These are phyloP conservation scores for Nephotettix cincticeps DNA, from an alignment of 1,140 invertebrate species.

Conservation along the genomic window DNA sequence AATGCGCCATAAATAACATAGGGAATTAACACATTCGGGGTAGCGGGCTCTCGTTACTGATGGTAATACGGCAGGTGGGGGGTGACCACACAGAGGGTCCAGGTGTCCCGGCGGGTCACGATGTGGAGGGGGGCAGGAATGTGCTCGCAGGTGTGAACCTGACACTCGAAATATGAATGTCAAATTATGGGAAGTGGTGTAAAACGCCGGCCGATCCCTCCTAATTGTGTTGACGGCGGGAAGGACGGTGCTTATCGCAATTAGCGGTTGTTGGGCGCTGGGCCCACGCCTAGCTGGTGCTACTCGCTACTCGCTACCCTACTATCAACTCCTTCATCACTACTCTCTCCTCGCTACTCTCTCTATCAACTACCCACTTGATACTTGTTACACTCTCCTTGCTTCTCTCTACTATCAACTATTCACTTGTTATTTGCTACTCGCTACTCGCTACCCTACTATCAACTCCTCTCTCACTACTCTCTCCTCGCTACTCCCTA, in stretches of 20 bases:
- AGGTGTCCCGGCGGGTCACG: neutral
- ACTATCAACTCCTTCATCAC: too few species aligned
- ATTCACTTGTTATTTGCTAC: too few species aligned
- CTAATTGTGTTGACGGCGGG: constrained; percentile 11
- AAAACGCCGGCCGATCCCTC: neutral
- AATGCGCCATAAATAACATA: constrained; percentile 5
- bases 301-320: too few species aligned
- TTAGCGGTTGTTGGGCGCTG: neutral
- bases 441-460: too few species aligned
- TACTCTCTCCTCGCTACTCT: too few species aligned
- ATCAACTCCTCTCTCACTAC: too few species aligned
- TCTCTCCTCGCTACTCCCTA: too few species aligned
- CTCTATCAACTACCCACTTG: too few species aligned
- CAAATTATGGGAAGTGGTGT: constrained; percentile 23
- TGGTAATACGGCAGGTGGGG: constrained; percentile 5
- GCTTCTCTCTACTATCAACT: too few species aligned
- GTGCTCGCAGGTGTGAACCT: constrained; percentile 11
- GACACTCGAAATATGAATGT: constrained; percentile 22
- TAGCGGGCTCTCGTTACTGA: constrained; percentile 1
- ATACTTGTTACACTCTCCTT: too few species aligned
- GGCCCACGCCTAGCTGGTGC: too few species aligned
- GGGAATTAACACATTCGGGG: constrained; percentile 16
- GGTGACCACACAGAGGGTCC: constrained; percentile 6
- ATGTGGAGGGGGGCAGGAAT: neutral
- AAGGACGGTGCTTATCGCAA: neutral